A percentile compares a stretch with the other conserved stretches of the same genome.
phyloP scores from a whole-genome alignment of 2,888 invertebrate genomes.

The Aricia artaxerxes region DNA sequence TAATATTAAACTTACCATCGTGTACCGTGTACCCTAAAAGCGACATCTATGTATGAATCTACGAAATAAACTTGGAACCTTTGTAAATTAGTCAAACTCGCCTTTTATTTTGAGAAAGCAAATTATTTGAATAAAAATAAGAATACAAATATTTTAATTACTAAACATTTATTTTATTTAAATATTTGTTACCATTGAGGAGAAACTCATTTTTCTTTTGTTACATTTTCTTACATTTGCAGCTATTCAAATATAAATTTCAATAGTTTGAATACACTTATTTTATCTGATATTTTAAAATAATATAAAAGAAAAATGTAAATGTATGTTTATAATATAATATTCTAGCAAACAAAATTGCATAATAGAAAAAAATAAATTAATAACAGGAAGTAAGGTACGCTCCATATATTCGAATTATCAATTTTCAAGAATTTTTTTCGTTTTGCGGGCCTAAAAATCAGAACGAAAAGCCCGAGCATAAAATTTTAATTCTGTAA shows the following conservation, averaged over 20 bases:
- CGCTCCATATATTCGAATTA: background rate
- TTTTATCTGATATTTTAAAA: too few species aligned
- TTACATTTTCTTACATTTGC: background rate
- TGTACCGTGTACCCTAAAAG: background rate
- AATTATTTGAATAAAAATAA: background rate
- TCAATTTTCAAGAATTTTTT: background rate
- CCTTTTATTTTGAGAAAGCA: background rate
- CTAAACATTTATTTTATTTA: background rate
- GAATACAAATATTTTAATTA: background rate
- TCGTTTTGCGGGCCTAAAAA: background rate
- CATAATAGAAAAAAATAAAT: background rate
- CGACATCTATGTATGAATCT: constrained; percentile 33
- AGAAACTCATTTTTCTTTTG: background rate
- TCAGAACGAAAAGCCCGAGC: background rate
- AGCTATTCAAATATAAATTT: background rate
- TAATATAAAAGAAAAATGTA: background rate
- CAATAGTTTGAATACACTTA: background rate
- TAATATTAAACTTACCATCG: too few species aligned
- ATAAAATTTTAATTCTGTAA: background rate
- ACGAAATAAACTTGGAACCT: background rate
- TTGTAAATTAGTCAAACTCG: background rate
- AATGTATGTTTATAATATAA: background rate
- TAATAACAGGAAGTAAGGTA: background rate
- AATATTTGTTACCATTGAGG: background rate
- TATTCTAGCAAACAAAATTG: background rate